Percentiles rank a stretch among this genome's conserved stretches.
Evolutionary conservation across 2,888 invertebrate genomes (phyloP).

Genomic region (Odontomyia ornata): DNA sequence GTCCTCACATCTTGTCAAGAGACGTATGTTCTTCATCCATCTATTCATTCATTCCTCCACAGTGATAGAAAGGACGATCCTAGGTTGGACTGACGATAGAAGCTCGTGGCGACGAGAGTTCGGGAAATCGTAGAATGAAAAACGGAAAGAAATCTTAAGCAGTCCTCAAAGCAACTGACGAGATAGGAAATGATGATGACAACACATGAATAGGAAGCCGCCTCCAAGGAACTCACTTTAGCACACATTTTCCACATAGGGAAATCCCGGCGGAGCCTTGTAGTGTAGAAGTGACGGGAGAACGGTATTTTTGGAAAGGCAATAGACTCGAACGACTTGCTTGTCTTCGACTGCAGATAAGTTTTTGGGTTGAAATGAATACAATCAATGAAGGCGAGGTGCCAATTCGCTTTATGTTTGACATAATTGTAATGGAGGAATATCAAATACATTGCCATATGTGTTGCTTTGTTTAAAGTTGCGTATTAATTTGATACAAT

Average conservation of each 20-base stretch:
- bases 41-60: neutral
- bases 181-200: constrained; percentile 29
- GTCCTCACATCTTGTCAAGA: constrained; percentile 2
- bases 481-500: too few relatives aligned
- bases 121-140: neutral
- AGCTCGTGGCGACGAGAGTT: neutral
- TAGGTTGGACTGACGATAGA: neutral
- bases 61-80: constrained; percentile 1
- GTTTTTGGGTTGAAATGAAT: too few relatives aligned
- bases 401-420: too few relatives aligned
- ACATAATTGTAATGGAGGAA: too few relatives aligned
- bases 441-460: too few relatives aligned
- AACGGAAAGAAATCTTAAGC: constrained; percentile 16
- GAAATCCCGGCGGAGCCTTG: too few relatives aligned
- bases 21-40: constrained; percentile 13
- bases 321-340: too few relatives aligned
- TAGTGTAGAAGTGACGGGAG: too few relatives aligned
- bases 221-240: neutral
- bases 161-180: constrained; percentile 11
- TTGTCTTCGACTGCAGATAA: too few relatives aligned
- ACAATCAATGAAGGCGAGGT: too few relatives aligned
- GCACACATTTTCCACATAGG: neutral
- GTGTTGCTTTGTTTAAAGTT: too few relatives aligned
- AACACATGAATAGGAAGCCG: neutral
- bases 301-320: too few relatives aligned